Conservation (phyloP, 2,888 invertebrate species). For the Chydorus sphaericus region DNA sequence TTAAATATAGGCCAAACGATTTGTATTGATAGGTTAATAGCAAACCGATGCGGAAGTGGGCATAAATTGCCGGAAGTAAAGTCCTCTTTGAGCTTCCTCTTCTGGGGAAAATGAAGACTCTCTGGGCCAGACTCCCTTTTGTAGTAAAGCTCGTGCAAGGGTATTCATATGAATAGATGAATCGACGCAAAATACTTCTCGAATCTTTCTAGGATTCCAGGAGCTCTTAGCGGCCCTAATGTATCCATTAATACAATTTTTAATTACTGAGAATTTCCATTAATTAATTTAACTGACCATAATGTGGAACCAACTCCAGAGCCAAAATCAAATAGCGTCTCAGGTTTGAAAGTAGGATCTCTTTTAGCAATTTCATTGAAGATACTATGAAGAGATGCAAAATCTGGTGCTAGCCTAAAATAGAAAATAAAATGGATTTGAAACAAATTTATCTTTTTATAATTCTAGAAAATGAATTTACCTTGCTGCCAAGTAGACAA, state of each 20-base stretch:
- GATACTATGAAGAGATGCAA: conserved; percentile 50
- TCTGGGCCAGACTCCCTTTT: conserved; percentile 36
- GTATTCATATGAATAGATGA: conserved; percentile 67
- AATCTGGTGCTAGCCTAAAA: conserved; percentile 57
- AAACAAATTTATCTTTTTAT: too few relatives aligned
- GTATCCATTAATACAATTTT: conserved; percentile 9
- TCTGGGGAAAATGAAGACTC: conserved; percentile 29
- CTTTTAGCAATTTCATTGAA: conserved; percentile 54
- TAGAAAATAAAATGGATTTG: too few relatives aligned
- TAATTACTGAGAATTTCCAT: not conserved
- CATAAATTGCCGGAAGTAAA: conserved; percentile 65
- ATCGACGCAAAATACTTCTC: conserved; percentile 77
- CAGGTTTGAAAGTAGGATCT: conserved; percentile 52
- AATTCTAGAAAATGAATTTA: too few relatives aligned
- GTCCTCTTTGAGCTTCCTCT: conserved; percentile 41
- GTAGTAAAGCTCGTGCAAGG: conserved; percentile 52
- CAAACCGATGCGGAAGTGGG: conserved; percentile 39
- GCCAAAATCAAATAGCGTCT: conserved; percentile 75
- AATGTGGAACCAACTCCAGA: conserved; percentile 75
- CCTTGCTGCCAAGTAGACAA: conserved; percentile 55
- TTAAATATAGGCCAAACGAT: conserved; percentile 15
- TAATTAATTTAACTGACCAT: conserved; percentile 38
- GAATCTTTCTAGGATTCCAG: conserved; percentile 50
- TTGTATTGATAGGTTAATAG: conserved; percentile 5
- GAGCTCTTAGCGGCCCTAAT: conserved; percentile 50